Conservation (phyloP, 2,797 vertebrate species). For the Pelobates cultripes region DNA sequence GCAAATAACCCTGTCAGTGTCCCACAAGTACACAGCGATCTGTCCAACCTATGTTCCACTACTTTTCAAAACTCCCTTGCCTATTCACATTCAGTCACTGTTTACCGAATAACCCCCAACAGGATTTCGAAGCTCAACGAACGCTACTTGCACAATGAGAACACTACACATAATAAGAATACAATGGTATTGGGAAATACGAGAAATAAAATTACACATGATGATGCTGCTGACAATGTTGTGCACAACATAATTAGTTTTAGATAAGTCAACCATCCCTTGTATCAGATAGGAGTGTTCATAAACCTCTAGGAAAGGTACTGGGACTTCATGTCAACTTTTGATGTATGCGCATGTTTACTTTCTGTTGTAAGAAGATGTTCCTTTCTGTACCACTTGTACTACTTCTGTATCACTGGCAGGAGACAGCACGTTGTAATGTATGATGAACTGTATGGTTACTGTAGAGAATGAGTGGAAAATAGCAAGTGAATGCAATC, state of each 20-base stretch:
- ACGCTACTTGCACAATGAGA: too few relatives aligned
- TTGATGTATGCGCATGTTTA: constrained; percentile 45
- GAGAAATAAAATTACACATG: not conserved
- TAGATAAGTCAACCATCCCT: not conserved
- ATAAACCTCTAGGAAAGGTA: not conserved
- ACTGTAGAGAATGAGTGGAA: not conserved
- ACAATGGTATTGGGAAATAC: too few relatives aligned
- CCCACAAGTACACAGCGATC: too few relatives aligned
- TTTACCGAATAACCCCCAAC: too few relatives aligned
- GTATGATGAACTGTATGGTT: not conserved
- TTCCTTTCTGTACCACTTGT: constrained; percentile 24
- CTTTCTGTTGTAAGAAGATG: constrained; percentile 28
- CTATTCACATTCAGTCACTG: too few relatives aligned
- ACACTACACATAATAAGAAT: too few relatives aligned
- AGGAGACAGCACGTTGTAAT: constrained; percentile 8
- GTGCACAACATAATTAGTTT: constrained; percentile 25
- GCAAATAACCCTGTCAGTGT: too few relatives aligned
- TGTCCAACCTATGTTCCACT: too few relatives aligned
- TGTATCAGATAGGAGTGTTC: constrained; percentile 26
- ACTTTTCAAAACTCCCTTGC: too few relatives aligned
- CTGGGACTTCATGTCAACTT: constrained; percentile 20
- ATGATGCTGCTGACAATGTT: constrained; percentile 17
- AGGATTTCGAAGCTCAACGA: too few relatives aligned
- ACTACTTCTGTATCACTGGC: constrained; percentile 1
- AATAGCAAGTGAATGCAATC: not conserved